A percentile compares a stretch with the other conserved stretches of the same genome.
Conservation (phyloP, 2,888 invertebrate species). For the Antitype chi region DNA sequence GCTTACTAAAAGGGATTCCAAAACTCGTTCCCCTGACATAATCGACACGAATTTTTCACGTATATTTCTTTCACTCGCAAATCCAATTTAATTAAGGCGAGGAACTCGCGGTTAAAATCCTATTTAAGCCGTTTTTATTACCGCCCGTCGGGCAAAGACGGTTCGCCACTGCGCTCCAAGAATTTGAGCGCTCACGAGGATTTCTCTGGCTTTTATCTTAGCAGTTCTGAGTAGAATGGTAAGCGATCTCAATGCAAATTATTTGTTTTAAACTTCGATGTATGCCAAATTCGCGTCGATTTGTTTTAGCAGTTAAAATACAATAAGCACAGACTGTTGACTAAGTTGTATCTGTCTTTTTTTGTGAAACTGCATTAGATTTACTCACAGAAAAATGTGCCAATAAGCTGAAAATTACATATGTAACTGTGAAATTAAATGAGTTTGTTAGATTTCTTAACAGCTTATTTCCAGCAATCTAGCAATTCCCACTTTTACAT, state of each 20-base stretch:
- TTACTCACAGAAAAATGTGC: not conserved
- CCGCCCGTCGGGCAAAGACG: conserved; percentile 89
- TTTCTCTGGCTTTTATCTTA: conserved; percentile 87
- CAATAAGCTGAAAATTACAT: not conserved
- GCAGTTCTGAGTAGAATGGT: conserved; percentile 82
- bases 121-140: conserved; percentile 91
- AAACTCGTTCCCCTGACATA: conserved; percentile 87
- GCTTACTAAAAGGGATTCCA: conserved; percentile 83
- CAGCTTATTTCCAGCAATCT: not conserved
- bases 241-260: conserved; percentile 86
- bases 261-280: conserved; percentile 76
- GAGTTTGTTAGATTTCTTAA: not conserved
- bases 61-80: conserved; percentile 90
- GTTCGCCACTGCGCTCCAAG: conserved; percentile 87
- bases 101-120: conserved; percentile 90
- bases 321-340: not conserved
- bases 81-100: conserved; percentile 91
- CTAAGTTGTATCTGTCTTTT: not conserved
- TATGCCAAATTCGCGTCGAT: conserved; percentile 55
- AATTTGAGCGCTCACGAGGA: conserved; percentile 87
- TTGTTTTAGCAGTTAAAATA: conserved; percentile 41
- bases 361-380: not conserved
- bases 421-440: not conserved
- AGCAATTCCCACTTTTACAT: not conserved
- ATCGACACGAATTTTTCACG: conserved; percentile 90